Percentiles rank a stretch among this genome's conserved stretches.
Conservation (phyloP, 2,797 vertebrate species). For the Sphaeramia orbicularis region DNA sequence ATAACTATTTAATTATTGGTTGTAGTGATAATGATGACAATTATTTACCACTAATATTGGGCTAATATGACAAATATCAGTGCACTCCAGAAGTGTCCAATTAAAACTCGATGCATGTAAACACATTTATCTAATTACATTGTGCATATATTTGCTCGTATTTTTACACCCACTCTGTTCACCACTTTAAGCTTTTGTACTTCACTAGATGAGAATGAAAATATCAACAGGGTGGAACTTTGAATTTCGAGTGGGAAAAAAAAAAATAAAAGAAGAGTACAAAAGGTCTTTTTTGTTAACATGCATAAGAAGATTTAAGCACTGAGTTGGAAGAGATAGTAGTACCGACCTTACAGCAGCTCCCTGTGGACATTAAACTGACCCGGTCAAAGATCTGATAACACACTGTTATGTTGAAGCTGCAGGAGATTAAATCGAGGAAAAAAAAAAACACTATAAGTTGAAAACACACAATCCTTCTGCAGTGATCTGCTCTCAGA, state of each 20-base stretch:
- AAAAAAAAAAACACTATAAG: too few relatives aligned
- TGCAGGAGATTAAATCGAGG: too few relatives aligned
- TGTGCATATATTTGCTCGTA: not conserved
- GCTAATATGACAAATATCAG: slow-evolving; percentile 55
- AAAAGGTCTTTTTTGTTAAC: not conserved
- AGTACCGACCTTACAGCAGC: too few relatives aligned
- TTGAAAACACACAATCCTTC: too few relatives aligned
- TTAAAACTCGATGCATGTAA: slow-evolving; percentile 33
- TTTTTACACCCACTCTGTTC: slow-evolving; percentile 1
- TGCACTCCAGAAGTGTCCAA: slow-evolving; percentile 27
- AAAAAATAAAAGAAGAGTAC: not conserved
- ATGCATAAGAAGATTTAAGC: not conserved
- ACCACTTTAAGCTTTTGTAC: not conserved
- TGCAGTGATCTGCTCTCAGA: not conserved
- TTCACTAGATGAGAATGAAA: not conserved
- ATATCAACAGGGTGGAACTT: not conserved
- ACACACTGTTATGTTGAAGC: too few relatives aligned
- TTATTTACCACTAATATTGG: slow-evolving; percentile 55
- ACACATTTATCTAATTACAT: slow-evolving; percentile 38
- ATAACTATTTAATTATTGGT: slow-evolving; percentile 45
- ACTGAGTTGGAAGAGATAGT: not conserved
- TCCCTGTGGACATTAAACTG: too few relatives aligned
- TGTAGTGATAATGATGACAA: slow-evolving; percentile 37
- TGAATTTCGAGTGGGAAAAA: not conserved
- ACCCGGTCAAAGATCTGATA: too few relatives aligned